Conservation (phyloP, 2,888 invertebrate species). For the Tetropium fuscum region DNA sequence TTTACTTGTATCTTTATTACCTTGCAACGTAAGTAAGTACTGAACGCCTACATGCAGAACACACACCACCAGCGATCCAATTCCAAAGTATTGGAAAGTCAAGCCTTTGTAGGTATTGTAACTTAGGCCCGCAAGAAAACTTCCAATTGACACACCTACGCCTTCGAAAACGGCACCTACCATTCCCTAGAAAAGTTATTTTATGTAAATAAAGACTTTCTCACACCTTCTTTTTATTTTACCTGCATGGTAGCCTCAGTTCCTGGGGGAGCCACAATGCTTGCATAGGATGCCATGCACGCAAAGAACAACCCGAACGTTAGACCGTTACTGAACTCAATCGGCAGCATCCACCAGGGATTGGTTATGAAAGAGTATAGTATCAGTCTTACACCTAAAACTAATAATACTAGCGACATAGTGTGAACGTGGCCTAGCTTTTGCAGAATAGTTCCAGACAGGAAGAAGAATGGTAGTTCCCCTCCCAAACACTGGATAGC, state of each 20-base stretch:
- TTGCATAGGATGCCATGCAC: slow-evolving; percentile 90
- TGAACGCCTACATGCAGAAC: slow-evolving; percentile 72
- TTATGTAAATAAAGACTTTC: not conserved
- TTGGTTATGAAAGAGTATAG: slow-evolving; percentile 83
- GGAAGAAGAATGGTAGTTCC: slow-evolving; percentile 88
- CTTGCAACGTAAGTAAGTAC: slow-evolving; percentile 47
- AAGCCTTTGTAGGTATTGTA: slow-evolving; percentile 73
- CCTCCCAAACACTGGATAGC: slow-evolving; percentile 80
- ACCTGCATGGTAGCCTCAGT: slow-evolving; percentile 90
- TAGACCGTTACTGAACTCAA: slow-evolving; percentile 89
- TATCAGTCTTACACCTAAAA: slow-evolving; percentile 84
- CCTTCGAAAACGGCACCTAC: slow-evolving; percentile 91
- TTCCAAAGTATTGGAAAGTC: slow-evolving; percentile 80
- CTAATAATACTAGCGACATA: slow-evolving; percentile 85
- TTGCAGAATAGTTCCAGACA: slow-evolving; percentile 82
- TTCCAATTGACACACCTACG: slow-evolving; percentile 84
- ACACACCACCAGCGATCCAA: slow-evolving; percentile 74
- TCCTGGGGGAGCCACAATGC: slow-evolving; percentile 84
- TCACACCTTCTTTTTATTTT: too few species aligned
- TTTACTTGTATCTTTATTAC: slow-evolving; percentile 36
- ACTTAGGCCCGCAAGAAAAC: slow-evolving; percentile 80
- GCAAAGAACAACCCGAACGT: slow-evolving; percentile 91
- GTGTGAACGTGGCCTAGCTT: slow-evolving; percentile 85
- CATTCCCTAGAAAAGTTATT: slow-evolving; percentile 73
- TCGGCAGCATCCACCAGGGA: slow-evolving; percentile 86